Percentiles rank a stretch among this genome's conserved stretches.
Evolutionary conservation across 2,113 vertebrate genomes (phyloP).

Genomic region (Scatophagus argus): DNA sequence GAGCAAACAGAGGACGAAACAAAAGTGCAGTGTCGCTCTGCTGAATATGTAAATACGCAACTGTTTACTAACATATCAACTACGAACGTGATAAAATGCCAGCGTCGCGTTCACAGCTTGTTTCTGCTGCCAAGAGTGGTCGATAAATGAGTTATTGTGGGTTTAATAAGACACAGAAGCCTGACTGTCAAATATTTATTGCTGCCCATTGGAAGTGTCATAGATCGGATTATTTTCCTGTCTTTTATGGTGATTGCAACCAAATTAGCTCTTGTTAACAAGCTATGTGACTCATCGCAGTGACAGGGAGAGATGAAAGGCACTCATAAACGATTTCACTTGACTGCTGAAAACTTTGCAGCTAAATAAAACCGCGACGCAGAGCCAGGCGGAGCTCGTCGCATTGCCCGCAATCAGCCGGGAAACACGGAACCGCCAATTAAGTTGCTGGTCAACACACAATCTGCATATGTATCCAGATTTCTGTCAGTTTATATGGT

Average conservation of each 20-base stretch:
- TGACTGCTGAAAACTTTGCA: neutral
- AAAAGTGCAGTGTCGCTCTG: neutral
- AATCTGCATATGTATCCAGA: neutral
- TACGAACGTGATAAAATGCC: neutral
- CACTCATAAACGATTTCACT: neutral
- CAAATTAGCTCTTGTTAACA: neutral
- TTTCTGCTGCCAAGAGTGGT: neutral
- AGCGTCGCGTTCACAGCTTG: neutral
- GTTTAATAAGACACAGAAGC: neutral
- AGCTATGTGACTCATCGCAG: neutral
- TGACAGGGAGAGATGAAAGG: neutral
- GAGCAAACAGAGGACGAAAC: neutral
- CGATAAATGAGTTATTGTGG: neutral
- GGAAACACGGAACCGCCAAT: constrained; percentile 11
- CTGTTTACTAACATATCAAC: neutral
- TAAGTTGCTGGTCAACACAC: constrained; percentile 5
- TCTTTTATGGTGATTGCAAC: neutral
- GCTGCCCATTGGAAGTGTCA: neutral
- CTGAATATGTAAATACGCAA: neutral
- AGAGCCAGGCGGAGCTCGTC: neutral
- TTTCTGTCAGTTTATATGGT: neutral
- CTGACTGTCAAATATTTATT: neutral
- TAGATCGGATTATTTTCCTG: neutral
- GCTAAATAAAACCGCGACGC: neutral
- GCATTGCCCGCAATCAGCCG: constrained; percentile 6